Evolutionary conservation across 2,797 vertebrate species (phyloP).

Genomic region (Apodemus agrarius): DNA sequence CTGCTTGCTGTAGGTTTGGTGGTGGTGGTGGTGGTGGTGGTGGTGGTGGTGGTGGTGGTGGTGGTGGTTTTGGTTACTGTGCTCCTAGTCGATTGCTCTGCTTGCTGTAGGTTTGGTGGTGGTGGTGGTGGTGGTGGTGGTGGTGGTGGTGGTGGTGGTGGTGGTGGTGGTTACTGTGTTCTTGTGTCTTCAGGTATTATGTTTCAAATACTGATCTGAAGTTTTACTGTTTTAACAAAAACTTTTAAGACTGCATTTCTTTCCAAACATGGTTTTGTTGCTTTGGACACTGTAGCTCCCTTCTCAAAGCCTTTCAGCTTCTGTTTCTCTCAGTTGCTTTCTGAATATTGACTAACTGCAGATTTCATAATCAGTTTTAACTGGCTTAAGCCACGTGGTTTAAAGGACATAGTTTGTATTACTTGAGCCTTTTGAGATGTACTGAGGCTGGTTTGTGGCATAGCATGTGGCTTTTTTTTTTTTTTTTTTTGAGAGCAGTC

Average conservation of each 20-base stretch:
- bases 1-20: no score
- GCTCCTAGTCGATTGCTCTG: no score
- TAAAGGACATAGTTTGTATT: no score
- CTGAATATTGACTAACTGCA: not conserved
- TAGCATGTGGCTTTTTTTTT: not conserved
- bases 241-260: not conserved
- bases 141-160: no score
- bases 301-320: conserved; percentile 2
- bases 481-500: not conserved
- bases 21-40: no score
- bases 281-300: not conserved
- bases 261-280: not conserved
- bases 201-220: not conserved
- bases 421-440: not conserved
- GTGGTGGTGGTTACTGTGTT: not conserved
- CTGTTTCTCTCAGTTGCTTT: not conserved
- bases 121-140: no score
- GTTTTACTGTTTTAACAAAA: not conserved
- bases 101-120: no score
- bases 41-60: no score
- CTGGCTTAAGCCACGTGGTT: not conserved
- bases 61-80: no score
- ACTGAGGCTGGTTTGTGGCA: not conserved
- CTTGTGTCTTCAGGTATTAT: not conserved
- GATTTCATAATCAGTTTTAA: not conserved